Evolutionary conservation across 1,140 invertebrate genomes (phyloP).

Genomic region (Drosophila ananassae): DNA sequence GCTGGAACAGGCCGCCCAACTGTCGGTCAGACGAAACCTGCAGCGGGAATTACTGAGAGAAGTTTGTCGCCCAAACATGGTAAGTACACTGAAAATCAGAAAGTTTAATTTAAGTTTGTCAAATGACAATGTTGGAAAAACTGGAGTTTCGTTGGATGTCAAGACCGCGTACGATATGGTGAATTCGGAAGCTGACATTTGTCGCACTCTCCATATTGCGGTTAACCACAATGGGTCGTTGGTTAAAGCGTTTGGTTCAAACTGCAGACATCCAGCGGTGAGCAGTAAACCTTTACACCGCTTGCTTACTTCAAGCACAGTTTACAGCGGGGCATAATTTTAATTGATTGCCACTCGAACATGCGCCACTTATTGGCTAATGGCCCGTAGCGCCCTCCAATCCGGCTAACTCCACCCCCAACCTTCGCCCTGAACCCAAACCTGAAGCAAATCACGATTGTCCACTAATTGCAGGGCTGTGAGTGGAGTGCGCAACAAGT

Average conservation of each 20-base stretch:
- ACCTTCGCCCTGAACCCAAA: neutral
- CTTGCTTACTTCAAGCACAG: constrained; percentile 46
- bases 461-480: constrained; percentile 64
- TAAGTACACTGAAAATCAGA: constrained; percentile 40
- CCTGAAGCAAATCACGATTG: constrained; percentile 41
- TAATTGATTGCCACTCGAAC: constrained; percentile 78
- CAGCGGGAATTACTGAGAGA: constrained; percentile 60
- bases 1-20: constrained; percentile 56
- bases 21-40: constrained; percentile 58
- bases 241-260: too few species aligned
- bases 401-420: neutral
- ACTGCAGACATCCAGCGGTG: too few species aligned
- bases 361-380: constrained; percentile 72
- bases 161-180: too few species aligned
- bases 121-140: neutral
- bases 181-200: too few species aligned
- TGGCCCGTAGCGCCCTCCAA: constrained; percentile 15
- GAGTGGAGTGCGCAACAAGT: constrained; percentile 82
- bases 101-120: neutral
- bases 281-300: constrained; percentile 39
- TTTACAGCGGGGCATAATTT: constrained; percentile 59
- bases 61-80: constrained; percentile 58
- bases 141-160: too few species aligned
- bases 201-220: too few species aligned
- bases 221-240: too few species aligned